phyloP scores from a whole-genome alignment of 2,113 vertebrate genomes.

The Coturnix japonica region DNA sequence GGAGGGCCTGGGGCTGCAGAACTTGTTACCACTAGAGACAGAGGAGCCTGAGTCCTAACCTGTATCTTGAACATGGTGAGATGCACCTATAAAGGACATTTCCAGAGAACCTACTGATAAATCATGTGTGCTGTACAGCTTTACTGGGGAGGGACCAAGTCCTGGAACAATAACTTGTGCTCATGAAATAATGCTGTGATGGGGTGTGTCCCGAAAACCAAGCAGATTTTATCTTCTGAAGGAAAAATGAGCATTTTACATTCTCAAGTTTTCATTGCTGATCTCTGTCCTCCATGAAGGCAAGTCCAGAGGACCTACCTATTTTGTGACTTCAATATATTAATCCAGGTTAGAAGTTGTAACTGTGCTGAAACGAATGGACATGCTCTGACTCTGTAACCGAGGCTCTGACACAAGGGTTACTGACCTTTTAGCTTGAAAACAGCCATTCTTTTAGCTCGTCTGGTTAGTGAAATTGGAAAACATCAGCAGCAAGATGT shows the following conservation, averaged over 20 bases:
- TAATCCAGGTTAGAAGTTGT: not conserved
- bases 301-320: not conserved
- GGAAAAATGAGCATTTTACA: not conserved
- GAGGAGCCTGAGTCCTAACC: constrained; percentile 49
- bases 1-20: constrained; percentile 50
- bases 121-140: not conserved
- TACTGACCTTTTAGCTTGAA: not conserved
- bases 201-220: rapidly evolving
- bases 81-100: constrained; percentile 32
- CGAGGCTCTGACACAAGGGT: not conserved
- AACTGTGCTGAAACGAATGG: not conserved
- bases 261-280: not conserved
- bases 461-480: not conserved
- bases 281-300: not conserved
- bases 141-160: not conserved
- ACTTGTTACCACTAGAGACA: constrained; percentile 57
- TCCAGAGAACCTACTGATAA: constrained; percentile 23
- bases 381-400: not conserved
- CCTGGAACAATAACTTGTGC: not conserved
- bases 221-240: not conserved
- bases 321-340: not conserved
- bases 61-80: constrained; percentile 38
- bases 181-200: not conserved
- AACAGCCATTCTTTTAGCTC: not conserved
- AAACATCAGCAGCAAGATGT: not conserved